A percentile compares a stretch with the other conserved stretches of the same genome.
Evolutionary conservation across 2,888 invertebrate species (phyloP).

Genomic region (Caenorhabditis macrosperma): DNA sequence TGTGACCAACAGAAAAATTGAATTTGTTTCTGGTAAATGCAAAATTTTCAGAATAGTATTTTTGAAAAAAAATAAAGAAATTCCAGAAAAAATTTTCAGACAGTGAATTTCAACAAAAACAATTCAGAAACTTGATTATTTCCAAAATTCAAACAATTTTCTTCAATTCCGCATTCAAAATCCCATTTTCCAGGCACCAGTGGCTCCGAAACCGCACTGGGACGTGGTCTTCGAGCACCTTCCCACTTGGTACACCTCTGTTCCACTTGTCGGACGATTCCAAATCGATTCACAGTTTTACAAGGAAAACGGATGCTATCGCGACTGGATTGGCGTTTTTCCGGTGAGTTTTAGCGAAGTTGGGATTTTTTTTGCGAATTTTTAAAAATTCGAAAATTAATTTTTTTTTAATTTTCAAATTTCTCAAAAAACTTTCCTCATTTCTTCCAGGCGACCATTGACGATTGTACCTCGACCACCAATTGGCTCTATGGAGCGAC

Average conservation of each 20-base stretch:
- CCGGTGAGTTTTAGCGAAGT: constrained; percentile 42
- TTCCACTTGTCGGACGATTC: constrained; percentile 71
- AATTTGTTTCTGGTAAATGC: too few species aligned
- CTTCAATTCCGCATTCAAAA: not conserved
- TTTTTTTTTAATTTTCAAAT: too few species aligned
- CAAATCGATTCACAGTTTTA: constrained; percentile 63
- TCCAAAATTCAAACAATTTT: not conserved
- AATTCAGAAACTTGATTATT: too few species aligned
- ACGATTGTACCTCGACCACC: constrained; percentile 61
- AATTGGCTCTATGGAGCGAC: constrained; percentile 64
- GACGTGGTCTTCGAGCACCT: constrained; percentile 67
- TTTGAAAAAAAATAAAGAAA: not conserved
- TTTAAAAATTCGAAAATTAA: not conserved
- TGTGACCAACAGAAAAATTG: too few species aligned
- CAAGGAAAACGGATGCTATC: constrained; percentile 68
- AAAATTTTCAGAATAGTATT: not conserved
- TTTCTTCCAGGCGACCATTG: constrained; percentile 54
- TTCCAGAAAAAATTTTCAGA: too few species aligned
- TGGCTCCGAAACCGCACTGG: constrained; percentile 53
- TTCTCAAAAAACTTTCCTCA: not conserved
- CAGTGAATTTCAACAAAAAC: too few species aligned
- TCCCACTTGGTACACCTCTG: constrained; percentile 63
- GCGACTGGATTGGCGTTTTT: constrained; percentile 75
- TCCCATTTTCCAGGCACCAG: constrained; percentile 43
- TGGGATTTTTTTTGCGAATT: not conserved